Evolutionary conservation across 2,113 vertebrate genomes (phyloP), one percentile per base, ranked within the genome.

Genomic region (Pteropus alecto): DNA sequence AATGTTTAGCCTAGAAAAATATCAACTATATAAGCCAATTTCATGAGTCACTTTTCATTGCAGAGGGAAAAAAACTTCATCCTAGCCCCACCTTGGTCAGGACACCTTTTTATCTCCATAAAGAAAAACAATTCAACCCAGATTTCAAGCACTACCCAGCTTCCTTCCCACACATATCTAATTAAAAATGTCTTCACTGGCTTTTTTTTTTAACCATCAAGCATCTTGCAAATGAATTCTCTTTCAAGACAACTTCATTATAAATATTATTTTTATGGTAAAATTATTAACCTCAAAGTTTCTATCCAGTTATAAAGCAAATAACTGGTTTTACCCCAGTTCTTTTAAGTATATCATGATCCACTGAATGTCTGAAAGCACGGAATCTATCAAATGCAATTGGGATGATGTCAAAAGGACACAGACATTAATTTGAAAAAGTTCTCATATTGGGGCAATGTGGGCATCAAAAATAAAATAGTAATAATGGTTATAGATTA

Each of bases 261-360:
- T 83, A 93, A 92, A 90, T 67, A 74, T 51, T 70, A 70, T 61
- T 93, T 94, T 93, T 63, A 67, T 41, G 18, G 43, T 65, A 87
- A 95, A 77, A 88, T 70, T 79, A 92, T 77, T 76, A 95, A 88
- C 11, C 12, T 92, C 61, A 54, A 76, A 30, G 24, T 56, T 87
- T 96, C 46, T 35, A 67, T 91, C 19, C 9, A 74, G 7, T 71
- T 94, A 56, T 84, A 82, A 74, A 94, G 22, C 38, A 82, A 56
- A 78, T n/a, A 77, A 46, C 41, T 79, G 51, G 21, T 77, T 92
- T 95, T 91, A 51, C 19, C 43, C 51, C 56, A 71, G 21, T 87
- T 97, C n/a, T 79, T 85, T 82, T n/a, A 8, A 73, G 15, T 67
- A 84, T 51, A 58, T 18, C 63, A 21, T 63, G 22, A 91, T 78